Percentiles rank a stretch among this genome's conserved stretches.
Conservation (phyloP, 2,113 vertebrate genomes). For the Malurus elegans region DNA sequence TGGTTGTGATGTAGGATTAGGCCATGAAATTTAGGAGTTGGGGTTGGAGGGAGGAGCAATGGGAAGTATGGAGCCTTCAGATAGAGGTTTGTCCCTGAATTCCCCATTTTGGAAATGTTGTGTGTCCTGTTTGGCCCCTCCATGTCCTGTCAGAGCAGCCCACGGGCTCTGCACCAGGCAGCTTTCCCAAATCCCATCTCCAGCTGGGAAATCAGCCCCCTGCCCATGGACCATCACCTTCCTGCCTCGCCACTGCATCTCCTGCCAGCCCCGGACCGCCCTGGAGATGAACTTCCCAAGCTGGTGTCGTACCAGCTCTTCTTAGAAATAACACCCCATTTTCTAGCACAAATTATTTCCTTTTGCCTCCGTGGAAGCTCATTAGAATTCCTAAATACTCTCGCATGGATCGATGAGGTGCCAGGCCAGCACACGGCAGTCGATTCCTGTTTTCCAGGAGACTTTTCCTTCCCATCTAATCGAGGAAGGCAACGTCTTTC, state of each 20-base stretch:
- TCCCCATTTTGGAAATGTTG: background rate
- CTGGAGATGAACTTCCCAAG: accelerated
- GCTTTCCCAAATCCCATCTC: background rate
- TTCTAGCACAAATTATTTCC: slow-evolving; percentile 23
- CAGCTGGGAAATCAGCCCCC: background rate
- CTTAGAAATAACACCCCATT: background rate
- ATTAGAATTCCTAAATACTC: background rate
- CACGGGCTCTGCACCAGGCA: background rate
- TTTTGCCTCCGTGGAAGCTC: background rate
- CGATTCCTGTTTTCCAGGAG: slow-evolving; percentile 1
- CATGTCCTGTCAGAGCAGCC: background rate
- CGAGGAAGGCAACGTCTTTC: background rate
- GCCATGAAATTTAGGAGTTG: background rate
- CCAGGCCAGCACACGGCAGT: background rate
- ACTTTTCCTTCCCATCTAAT: background rate
- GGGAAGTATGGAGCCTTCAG: background rate
- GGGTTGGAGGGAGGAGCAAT: background rate
- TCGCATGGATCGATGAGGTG: background rate
- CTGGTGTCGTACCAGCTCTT: background rate
- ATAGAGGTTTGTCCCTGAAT: accelerated
- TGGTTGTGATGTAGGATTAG: background rate
- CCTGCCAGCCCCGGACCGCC: accelerated
- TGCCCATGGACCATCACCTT: background rate
- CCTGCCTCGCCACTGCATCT: background rate
- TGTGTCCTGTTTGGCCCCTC: background rate